A percentile compares a stretch with the other conserved stretches of the same genome.
These are phyloP conservation scores for Rhombomys opimus DNA, from an alignment of 2,113 vertebrate species.

Conservation along the genomic window DNA sequence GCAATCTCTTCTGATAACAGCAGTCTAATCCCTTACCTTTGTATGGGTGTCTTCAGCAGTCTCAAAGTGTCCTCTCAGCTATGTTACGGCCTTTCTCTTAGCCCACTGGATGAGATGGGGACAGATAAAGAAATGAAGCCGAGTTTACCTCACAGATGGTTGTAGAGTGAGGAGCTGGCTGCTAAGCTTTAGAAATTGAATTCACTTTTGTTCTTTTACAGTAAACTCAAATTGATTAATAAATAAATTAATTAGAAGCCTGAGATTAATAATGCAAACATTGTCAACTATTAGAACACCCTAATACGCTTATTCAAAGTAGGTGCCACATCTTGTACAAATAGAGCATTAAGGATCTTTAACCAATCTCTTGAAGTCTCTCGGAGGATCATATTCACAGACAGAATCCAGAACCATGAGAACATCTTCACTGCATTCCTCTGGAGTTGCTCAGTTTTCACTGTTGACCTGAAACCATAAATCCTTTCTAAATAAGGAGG, in stretches of 20 bases:
- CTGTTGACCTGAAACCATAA: not conserved
- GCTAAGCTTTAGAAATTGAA: not conserved
- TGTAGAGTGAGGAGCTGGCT: not conserved
- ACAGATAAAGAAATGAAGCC: not conserved
- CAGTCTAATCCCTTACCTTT: not conserved
- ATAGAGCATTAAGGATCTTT: not conserved
- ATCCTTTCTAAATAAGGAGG: not conserved
- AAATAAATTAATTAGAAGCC: not conserved
- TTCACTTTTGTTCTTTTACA: constrained; percentile 28
- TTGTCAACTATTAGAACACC: not conserved
- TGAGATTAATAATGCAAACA: not conserved
- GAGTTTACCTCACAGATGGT: not conserved
- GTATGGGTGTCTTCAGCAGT: not conserved
- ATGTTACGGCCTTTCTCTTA: not conserved
- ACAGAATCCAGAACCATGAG: not conserved
- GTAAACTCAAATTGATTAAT: not conserved
- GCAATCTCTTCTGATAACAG: not conserved
- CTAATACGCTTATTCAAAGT: not conserved
- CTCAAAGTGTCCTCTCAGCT: not conserved
- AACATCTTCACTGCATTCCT: not conserved
- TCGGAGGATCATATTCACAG: not conserved
- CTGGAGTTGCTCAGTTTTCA: not conserved
- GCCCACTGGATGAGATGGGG: not conserved
- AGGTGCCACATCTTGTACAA: not conserved
- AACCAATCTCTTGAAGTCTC: not conserved